A percentile compares a stretch with the other conserved stretches of the same genome.
Conservation (phyloP, 2,113 vertebrate species). For the Psittacara wagleri region DNA sequence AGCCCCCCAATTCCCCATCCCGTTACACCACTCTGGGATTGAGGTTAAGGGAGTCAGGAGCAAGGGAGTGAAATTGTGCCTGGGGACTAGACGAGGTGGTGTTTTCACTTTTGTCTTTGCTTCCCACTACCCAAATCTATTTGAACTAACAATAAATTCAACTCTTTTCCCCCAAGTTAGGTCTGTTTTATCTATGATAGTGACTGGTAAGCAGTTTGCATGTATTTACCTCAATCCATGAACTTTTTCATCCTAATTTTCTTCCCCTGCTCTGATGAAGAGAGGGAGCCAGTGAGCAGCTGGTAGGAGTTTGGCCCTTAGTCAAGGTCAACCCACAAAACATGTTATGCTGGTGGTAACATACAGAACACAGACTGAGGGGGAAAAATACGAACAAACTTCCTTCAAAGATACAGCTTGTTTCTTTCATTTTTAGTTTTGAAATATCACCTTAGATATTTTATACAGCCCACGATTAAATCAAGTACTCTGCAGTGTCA, state of each 20-base stretch:
- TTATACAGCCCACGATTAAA: too few species aligned
- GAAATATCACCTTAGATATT: neutral
- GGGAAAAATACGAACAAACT: neutral
- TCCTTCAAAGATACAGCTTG: neutral
- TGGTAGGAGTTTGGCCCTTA: neutral
- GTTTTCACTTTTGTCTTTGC: neutral
- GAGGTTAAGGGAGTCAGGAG: neutral
- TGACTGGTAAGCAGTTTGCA: neutral
- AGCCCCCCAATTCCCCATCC: neutral
- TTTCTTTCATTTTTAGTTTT: neutral
- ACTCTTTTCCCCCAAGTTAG: neutral
- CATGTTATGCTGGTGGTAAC: neutral
- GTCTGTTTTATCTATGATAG: neutral
- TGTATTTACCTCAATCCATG: neutral
- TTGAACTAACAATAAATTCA: neutral
- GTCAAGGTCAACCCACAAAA: neutral
- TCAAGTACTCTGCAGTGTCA: neutral
- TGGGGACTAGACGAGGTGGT: neutral
- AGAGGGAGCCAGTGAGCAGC: neutral
- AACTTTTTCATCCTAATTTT: neutral
- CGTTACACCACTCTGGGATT: accelerated
- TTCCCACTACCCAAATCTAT: neutral
- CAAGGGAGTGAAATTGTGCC: neutral
- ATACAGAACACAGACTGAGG: neutral
- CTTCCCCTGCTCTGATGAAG: neutral